Evolutionary conservation across 1,140 invertebrate species (phyloP).

Genomic region (Drosophila ercepeae): DNA sequence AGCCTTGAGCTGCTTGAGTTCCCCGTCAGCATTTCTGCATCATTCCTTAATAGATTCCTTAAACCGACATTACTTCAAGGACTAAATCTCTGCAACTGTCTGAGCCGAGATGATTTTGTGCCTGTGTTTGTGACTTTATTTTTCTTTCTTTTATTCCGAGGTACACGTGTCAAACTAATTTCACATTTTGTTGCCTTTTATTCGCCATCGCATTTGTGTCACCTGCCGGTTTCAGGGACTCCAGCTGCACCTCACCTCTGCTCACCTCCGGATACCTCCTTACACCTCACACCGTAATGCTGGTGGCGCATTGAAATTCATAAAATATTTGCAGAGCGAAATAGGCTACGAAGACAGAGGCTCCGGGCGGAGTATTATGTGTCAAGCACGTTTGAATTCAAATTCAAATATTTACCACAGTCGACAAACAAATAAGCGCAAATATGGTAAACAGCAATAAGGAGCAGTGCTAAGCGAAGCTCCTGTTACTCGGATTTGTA

Average conservation of each 20-base stretch:
- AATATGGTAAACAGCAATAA: constrained; percentile 80
- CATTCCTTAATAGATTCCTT: constrained; percentile 18
- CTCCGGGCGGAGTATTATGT: constrained; percentile 73
- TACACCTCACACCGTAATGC: constrained; percentile 7
- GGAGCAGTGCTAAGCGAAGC: constrained; percentile 32
- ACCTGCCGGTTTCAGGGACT: constrained; percentile 15
- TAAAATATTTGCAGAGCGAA: constrained; percentile 78
- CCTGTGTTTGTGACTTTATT: constrained; percentile 21
- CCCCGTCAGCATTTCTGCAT: constrained; percentile 19
- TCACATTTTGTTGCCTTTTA: constrained; percentile 79
- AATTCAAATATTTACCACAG: constrained; percentile 78
- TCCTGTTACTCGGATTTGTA: constrained; percentile 22
- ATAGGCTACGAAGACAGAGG: constrained; percentile 61
- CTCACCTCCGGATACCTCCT: too few relatives aligned
- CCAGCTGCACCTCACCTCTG: constrained; percentile 6
- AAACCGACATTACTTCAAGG: constrained; percentile 19
- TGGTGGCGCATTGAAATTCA: constrained; percentile 75
- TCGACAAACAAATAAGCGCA: constrained; percentile 78
- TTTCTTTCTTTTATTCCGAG: constrained; percentile 14
- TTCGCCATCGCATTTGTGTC: constrained; percentile 68
- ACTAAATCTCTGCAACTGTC: constrained; percentile 35
- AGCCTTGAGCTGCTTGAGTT: not conserved
- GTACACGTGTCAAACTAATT: constrained; percentile 80
- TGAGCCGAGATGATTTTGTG: constrained; percentile 52
- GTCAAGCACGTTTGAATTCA: constrained; percentile 80